Conservation (phyloP, 2,888 invertebrate species). For the Acanthosepion esculentum region DNA sequence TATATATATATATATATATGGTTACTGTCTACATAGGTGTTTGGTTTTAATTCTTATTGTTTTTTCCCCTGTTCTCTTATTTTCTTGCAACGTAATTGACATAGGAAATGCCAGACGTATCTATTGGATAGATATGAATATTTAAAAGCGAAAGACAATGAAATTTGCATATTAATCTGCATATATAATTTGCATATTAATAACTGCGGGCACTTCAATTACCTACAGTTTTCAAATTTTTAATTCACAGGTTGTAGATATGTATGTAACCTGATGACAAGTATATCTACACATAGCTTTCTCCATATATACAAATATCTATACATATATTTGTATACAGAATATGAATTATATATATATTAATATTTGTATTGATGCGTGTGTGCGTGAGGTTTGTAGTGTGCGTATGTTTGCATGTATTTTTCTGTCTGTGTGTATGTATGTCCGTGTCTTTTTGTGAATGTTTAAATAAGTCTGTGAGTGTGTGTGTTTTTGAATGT, state of each 20-base stretch:
- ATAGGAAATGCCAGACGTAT: background rate
- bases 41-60: background rate
- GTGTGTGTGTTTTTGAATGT: too few species aligned
- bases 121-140: background rate
- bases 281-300: background rate
- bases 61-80: background rate
- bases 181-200: background rate
- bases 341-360: background rate
- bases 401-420: too few species aligned
- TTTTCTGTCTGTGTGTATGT: too few species aligned
- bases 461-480: too few species aligned
- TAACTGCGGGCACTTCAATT: background rate
- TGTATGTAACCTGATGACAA: background rate
- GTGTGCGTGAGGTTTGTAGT: too few species aligned
- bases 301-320: background rate
- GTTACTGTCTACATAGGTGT: background rate
- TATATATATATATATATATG: too few species aligned
- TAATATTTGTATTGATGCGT: too few species aligned
- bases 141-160: background rate
- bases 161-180: conserved; percentile 23
- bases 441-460: too few species aligned
- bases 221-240: background rate
- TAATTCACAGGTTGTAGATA: background rate
- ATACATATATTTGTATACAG: background rate
- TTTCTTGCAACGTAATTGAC: background rate